phyloP scores from a whole-genome alignment of 2,797 vertebrate species.

The Neomorphus geoffroyi region DNA sequence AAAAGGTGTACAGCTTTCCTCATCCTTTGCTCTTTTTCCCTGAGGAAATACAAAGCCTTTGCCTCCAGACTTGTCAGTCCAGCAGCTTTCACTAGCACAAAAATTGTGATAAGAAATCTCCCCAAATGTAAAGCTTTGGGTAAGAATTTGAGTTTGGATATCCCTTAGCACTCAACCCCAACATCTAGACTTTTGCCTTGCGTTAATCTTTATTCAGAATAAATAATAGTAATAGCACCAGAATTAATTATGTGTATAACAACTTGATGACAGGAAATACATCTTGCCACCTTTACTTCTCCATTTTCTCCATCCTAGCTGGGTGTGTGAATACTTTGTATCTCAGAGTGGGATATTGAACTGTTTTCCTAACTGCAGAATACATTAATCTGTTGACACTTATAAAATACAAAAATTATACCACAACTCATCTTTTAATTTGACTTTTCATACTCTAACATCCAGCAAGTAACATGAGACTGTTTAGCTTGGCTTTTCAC shows the following conservation, averaged over 20 bases:
- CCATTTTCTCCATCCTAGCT: not conserved
- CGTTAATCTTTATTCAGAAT: not conserved
- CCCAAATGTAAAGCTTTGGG: not conserved
- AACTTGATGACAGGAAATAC: not conserved
- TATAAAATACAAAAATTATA: not conserved
- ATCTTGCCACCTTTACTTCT: not conserved
- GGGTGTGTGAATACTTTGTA: not conserved
- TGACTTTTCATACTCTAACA: conserved; percentile 20
- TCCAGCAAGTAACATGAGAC: not conserved
- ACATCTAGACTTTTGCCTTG: not conserved
- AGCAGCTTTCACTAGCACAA: not conserved
- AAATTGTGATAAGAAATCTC: not conserved
- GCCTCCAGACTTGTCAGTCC: not conserved
- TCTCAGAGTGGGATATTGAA: not conserved
- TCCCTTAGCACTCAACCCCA: not conserved
- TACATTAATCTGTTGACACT: conserved; percentile 29
- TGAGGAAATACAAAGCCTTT: not conserved
- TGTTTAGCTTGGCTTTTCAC: conserved; percentile 3
- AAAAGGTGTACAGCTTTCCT: not conserved
- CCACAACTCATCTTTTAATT: conserved; percentile 22
- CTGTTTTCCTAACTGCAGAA: conserved; percentile 19
- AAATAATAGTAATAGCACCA: not conserved
- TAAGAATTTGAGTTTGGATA: not conserved
- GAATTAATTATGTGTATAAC: not conserved
- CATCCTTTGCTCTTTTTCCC: not conserved